Evolutionary conservation across 1,140 invertebrate genomes (phyloP), one percentile per base, ranked within the genome.

Genomic region (Drosophila punjabiensis): DNA sequence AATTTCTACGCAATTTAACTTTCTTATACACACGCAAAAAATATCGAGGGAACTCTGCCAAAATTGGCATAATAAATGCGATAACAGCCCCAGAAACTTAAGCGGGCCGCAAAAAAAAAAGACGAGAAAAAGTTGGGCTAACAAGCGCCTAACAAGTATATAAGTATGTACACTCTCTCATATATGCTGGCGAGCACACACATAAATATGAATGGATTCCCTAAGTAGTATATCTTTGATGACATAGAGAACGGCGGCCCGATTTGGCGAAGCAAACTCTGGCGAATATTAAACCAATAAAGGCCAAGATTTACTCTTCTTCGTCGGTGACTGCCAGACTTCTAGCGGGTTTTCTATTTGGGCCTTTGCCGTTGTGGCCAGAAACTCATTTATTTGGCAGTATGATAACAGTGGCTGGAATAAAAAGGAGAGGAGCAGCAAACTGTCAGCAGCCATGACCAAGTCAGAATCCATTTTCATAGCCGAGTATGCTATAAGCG

Each of bases 1-100:
- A 89, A 89, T 89, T 90, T 89, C 86, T 85, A 89, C 82, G 76
- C 86, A 89, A 90, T 90, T 90, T 89, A 85, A 89, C 86, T 82
- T 87, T 82, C 79, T 66, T 86, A 73, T 81, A 68, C 66, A 59
- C 58, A 53, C 70, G 33, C 47, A 32, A 39, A 30, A 62, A 39
- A 58, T n/a, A 39, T 58, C 20, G 14, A 24, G 61, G 41, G 59
- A 66, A 70, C 45, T 76, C 30, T 45, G 50, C 52, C 64, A 58
- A 80, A 90, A 90, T 73, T 82, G 79, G 70, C 75, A 79, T 86
- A 90, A 90, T 82, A 90, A 90, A 89, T 90, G 67, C 81, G 81
- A 89, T 85, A 90, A 79, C 66, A 63, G 63, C 14, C 37, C 64
- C 30, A 56, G 58, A n/a, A 61, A 79, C 65, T 69, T 58, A 79